phyloP scores from a whole-genome alignment of 2,797 vertebrate species.

The Oophaga sylvatica region DNA sequence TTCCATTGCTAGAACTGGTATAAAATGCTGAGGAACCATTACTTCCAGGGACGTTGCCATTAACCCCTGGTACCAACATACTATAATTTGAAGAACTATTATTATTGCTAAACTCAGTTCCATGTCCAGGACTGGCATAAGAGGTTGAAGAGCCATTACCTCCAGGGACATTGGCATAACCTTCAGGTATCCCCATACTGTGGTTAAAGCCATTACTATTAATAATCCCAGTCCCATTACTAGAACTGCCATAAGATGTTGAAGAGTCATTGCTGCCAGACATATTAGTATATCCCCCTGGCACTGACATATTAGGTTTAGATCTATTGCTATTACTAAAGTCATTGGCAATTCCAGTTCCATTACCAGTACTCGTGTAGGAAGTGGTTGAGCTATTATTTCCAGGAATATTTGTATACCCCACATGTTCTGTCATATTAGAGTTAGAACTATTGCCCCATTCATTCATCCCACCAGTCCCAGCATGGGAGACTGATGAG shows the following conservation, averaged over 20 bases:
- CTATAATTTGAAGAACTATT: neutral
- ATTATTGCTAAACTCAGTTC: neutral
- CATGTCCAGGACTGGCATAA: too few species aligned
- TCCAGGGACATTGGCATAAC: neutral
- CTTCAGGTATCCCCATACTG: neutral
- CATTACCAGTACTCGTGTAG: slow-evolving; percentile 1
- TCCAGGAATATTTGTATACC: neutral
- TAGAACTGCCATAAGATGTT: neutral
- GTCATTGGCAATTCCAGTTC: neutral
- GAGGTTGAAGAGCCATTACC: neutral
- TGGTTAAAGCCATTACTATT: neutral
- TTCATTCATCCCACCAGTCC: too few species aligned
- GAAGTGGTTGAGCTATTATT: neutral
- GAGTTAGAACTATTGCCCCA: too few species aligned
- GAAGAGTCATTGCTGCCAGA: neutral
- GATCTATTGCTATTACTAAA: neutral
- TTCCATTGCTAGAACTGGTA: slow-evolving; percentile 13
- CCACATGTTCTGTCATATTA: too few species aligned
- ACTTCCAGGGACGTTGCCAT: neutral
- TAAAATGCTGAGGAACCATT: neutral
- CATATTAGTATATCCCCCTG: neutral
- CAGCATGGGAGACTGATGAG: too few species aligned
- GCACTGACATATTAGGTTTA: neutral
- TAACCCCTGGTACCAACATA: neutral
- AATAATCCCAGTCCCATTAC: neutral